These are phyloP conservation scores for Trachurus trachurus DNA, from an alignment of 2,797 vertebrate species.

Conservation along the genomic window DNA sequence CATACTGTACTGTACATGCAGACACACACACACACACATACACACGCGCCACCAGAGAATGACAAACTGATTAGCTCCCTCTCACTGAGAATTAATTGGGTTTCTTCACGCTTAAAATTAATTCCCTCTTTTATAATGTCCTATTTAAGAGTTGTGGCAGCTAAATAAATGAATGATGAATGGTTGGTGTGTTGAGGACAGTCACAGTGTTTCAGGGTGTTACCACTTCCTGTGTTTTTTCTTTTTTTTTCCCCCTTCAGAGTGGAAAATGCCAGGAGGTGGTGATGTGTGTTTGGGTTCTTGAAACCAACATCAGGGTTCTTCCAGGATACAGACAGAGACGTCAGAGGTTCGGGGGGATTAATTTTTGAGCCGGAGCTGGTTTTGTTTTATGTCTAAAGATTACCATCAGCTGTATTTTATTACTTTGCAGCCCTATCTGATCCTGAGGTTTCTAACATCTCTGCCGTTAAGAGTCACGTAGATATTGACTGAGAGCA, in stretches of 20 bases:
- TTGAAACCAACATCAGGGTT: not conserved
- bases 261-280: constrained; percentile 27
- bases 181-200: constrained; percentile 34
- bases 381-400: constrained; percentile 41
- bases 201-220: constrained; percentile 16
- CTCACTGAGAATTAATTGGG: constrained; percentile 84
- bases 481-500: not conserved
- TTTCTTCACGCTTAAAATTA: constrained; percentile 84
- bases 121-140: constrained; percentile 81
- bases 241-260: constrained; percentile 6
- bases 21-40: constrained; percentile 31
- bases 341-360: constrained; percentile 25
- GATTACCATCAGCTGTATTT: constrained; percentile 41
- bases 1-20: constrained; percentile 15
- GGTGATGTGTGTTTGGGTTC: constrained; percentile 8
- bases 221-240: constrained; percentile 22
- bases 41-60: constrained; percentile 52
- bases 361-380: constrained; percentile 9
- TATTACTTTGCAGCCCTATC: constrained; percentile 34
- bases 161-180: constrained; percentile 80
- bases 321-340: constrained; percentile 15
- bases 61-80: constrained; percentile 82
- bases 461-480: constrained; percentile 21
- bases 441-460: constrained; percentile 46
- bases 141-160: constrained; percentile 68